These are phyloP conservation scores for Galerucella pusilla DNA, from an alignment of 2,888 invertebrate genomes.

Conservation along the genomic window DNA sequence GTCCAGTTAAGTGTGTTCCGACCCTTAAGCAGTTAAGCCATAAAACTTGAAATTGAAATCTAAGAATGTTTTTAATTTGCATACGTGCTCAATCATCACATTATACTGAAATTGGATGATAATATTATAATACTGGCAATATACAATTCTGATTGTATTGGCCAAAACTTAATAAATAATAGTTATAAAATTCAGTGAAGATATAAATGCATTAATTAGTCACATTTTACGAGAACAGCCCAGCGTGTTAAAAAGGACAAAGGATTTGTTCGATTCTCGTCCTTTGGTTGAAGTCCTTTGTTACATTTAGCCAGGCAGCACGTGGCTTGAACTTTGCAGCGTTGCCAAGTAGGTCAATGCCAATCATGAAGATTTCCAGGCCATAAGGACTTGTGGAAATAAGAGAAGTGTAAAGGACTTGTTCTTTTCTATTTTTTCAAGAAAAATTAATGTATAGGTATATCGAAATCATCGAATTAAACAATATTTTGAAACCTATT, in stretches of 20 bases:
- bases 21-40: too few species aligned
- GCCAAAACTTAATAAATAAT: background rate
- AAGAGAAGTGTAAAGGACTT: background rate
- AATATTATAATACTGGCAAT: too few species aligned
- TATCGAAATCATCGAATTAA: too few species aligned
- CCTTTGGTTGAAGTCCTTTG: conserved; percentile 56
- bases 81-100: too few species aligned
- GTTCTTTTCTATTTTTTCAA: background rate
- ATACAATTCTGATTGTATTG: too few species aligned
- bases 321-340: conserved; percentile 38
- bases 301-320: conserved; percentile 46
- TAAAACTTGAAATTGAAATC: too few species aligned
- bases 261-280: conserved; percentile 59
- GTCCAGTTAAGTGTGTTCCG: too few species aligned
- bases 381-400: background rate
- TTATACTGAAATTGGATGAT: too few species aligned
- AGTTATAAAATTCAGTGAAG: background rate
- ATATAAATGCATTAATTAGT: conserved; percentile 21
- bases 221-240: background rate
- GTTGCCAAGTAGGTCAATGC: conserved; percentile 37
- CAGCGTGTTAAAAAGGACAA: conserved; percentile 56
- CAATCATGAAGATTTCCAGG: conserved; percentile 11
- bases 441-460: background rate
- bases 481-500: too few species aligned
- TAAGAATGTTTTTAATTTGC: too few species aligned